These are phyloP conservation scores for Geodia barretti DNA, from an alignment of 37 sponge, comb jelly and placozoan species.

Conservation along the genomic window DNA sequence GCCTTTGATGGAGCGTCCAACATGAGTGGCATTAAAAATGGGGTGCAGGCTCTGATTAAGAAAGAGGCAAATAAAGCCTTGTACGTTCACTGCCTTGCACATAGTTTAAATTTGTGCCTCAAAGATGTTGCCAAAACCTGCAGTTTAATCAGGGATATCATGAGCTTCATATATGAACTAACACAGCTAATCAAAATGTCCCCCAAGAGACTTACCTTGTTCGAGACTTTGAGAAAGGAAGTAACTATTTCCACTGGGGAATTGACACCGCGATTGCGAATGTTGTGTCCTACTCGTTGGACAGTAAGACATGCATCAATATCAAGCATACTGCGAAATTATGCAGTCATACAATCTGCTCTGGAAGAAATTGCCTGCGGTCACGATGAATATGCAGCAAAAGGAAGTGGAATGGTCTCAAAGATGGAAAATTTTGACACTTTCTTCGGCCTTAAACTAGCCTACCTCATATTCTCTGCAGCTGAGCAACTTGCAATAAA, in stretches of 20 bases:
- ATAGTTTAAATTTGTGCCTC: constrained; percentile 55
- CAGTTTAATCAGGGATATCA: constrained; percentile 22
- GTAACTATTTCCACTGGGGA: constrained; percentile 13
- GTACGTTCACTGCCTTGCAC: constrained; percentile 58
- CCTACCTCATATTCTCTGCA: constrained; percentile 22
- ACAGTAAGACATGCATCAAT: constrained; percentile 47
- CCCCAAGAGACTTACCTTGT: constrained; percentile 20
- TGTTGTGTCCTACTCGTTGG: constrained; percentile 63
- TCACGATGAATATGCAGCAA: constrained; percentile 63
- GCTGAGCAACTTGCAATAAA: constrained; percentile 25
- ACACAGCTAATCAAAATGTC: constrained; percentile 36
- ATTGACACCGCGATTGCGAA: constrained; percentile 30
- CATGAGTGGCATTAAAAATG: constrained; percentile 51
- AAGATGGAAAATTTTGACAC: constrained; percentile 7
- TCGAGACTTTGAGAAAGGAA: neutral
- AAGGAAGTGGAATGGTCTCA: constrained; percentile 30
- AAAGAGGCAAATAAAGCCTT: neutral
- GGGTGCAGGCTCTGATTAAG: constrained; percentile 10
- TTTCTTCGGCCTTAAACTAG: constrained; percentile 33
- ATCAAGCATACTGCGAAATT: constrained; percentile 42
- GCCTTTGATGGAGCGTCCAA: constrained; percentile 61
- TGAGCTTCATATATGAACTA: constrained; percentile 45
- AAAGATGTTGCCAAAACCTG: constrained; percentile 34
- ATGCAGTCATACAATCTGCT: constrained; percentile 28
- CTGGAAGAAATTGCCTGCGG: constrained; percentile 39